Conservation (phyloP, 2,113 vertebrate genomes). For the Platichthys flesus region DNA sequence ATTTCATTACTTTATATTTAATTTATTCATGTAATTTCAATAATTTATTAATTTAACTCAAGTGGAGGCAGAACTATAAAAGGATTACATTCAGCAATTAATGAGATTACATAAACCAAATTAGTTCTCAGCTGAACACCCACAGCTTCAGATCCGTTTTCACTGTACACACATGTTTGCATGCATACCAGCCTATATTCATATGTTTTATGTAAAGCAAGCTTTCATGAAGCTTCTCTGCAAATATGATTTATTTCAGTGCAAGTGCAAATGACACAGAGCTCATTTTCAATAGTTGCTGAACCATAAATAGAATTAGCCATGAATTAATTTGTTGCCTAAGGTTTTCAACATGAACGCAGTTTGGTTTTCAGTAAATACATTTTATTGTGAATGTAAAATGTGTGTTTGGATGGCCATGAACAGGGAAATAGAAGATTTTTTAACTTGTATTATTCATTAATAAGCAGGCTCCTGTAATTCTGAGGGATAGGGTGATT, state of each 20-base stretch:
- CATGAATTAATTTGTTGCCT: conserved; percentile 25
- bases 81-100: conserved; percentile 68
- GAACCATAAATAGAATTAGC: background rate
- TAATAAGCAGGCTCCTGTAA: background rate
- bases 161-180: conserved; percentile 1
- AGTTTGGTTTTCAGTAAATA: conserved; percentile 25
- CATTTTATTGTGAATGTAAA: conserved; percentile 42
- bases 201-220: background rate
- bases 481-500: background rate
- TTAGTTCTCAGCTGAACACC: conserved; percentile 58
- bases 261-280: conserved; percentile 7
- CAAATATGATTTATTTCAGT: conserved; percentile 19
- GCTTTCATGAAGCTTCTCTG: conserved; percentile 5
- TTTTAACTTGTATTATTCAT: background rate
- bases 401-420: conserved; percentile 31
- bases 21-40: conserved; percentile 19
- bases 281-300: conserved; percentile 14
- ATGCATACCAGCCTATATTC: conserved; percentile 6
- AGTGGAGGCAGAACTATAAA: conserved; percentile 58
- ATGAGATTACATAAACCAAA: conserved; percentile 73
- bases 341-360: background rate
- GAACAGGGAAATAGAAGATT: background rate
- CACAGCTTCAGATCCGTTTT: conserved; percentile 45
- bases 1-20: conserved; percentile 1
- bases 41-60: conserved; percentile 36